These are phyloP conservation scores for Plectrocnemia conspersa DNA, from an alignment of 1,140 invertebrate genomes.

Conservation along the genomic window DNA sequence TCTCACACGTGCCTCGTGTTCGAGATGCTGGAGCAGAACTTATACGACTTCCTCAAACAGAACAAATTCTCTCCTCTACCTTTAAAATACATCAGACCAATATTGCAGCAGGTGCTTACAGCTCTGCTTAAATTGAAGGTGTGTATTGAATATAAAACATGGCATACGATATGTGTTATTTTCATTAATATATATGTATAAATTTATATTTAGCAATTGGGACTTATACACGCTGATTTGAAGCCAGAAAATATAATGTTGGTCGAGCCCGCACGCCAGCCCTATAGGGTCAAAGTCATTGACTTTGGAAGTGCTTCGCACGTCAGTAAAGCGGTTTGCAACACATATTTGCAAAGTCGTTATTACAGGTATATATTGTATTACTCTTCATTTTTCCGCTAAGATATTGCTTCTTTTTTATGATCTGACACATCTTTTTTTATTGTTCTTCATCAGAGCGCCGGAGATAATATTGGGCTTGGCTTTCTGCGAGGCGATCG, in stretches of 20 bases:
- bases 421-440: not conserved
- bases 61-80: constrained; percentile 99
- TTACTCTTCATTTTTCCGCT: not conserved
- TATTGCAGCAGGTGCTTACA: constrained; percentile 97
- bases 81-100: constrained; percentile 96
- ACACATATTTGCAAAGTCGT: constrained; percentile 97
- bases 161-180: constrained; percentile 4
- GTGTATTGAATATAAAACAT: constrained; percentile 13
- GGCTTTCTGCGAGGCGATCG: constrained; percentile 98
- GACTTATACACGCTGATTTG: constrained; percentile 97
- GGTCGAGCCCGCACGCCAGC: constrained; percentile 94
- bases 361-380: constrained; percentile 68
- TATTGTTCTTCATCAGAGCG: constrained; percentile 57
- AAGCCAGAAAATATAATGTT: constrained; percentile 99
- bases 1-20: constrained; percentile 99
- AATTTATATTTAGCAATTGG: constrained; percentile 80
- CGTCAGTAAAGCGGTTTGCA: constrained; percentile 98
- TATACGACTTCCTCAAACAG: constrained; percentile 99
- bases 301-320: constrained; percentile 99
- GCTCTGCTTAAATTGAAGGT: constrained; percentile 96
- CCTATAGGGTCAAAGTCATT: constrained; percentile 96
- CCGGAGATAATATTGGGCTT: constrained; percentile 98
- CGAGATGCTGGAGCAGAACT: constrained; percentile 99
- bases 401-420: not conserved
- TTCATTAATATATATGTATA: constrained; percentile 27